Evolutionary conservation across 1,140 invertebrate genomes (phyloP).

Genomic region (Ceratina australensis): DNA sequence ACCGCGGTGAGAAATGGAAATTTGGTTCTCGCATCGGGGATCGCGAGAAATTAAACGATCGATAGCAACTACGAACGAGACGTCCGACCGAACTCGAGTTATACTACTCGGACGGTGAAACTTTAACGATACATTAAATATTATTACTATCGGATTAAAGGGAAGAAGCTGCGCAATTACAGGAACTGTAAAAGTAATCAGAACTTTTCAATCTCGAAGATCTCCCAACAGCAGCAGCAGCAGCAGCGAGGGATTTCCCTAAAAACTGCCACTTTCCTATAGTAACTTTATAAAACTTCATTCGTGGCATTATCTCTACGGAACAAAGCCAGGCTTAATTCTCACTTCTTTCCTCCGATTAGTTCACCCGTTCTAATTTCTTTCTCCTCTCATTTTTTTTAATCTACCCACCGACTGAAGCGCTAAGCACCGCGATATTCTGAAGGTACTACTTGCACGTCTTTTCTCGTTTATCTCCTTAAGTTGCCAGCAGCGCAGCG

Average conservation of each 20-base stretch:
- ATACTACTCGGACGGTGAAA: background rate
- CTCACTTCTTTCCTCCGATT: background rate
- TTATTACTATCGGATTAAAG: too few species aligned
- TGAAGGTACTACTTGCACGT: background rate
- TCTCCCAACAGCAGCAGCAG: background rate
- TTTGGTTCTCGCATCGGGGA: too few species aligned
- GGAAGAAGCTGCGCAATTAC: background rate
- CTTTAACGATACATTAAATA: background rate
- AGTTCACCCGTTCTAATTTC: background rate
- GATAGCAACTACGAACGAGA: background rate
- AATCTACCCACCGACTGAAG: background rate
- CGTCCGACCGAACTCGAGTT: background rate
- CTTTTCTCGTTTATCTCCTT: slow-evolving; percentile 1
- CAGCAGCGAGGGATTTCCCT: background rate
- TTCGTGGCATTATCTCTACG: background rate
- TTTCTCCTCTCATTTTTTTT: background rate
- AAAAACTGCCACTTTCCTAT: background rate
- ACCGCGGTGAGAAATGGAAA: too few species aligned
- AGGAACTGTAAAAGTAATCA: background rate
- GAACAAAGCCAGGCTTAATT: background rate
- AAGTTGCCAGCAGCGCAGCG: slow-evolving; percentile 2
- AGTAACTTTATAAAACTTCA: slow-evolving; percentile 3
- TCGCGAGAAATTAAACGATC: background rate
- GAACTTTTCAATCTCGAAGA: background rate
- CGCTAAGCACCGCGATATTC: background rate